phyloP scores from a whole-genome alignment of 2,888 invertebrate genomes.

The Drosophila paranaensis region DNA sequence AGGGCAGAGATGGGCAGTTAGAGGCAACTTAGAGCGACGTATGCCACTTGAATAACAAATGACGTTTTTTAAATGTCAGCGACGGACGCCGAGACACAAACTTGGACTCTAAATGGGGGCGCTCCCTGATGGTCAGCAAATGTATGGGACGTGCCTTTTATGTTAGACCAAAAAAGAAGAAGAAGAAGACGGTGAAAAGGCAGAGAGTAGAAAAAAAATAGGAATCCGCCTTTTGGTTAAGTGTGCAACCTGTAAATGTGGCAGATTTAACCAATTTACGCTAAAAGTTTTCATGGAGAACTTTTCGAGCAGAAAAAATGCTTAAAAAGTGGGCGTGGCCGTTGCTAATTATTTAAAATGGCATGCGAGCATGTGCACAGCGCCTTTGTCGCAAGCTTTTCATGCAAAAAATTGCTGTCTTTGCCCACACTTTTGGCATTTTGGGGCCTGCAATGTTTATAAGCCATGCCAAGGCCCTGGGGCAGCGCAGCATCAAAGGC shows the following conservation, averaged over 20 bases:
- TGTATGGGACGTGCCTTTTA: conserved; percentile 69
- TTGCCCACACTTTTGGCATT: conserved; percentile 29
- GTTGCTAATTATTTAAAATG: conserved; percentile 52
- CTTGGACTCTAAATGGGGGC: conserved; percentile 24
- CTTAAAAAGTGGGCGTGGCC: background rate
- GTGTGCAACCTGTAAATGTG: conserved; percentile 67
- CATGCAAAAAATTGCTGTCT: background rate
- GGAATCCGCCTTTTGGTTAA: conserved; percentile 56
- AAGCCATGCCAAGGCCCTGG: conserved; percentile 38
- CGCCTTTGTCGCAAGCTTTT: conserved; percentile 21
- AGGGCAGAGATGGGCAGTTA: conserved; percentile 64
- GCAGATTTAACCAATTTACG: conserved; percentile 74
- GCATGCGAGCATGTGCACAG: conserved; percentile 21
- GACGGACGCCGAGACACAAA: conserved; percentile 30
- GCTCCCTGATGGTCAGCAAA: conserved; percentile 72
- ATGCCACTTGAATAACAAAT: conserved; percentile 82
- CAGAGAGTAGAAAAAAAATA: background rate
- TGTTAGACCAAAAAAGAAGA: conserved; percentile 47
- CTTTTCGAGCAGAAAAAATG: background rate
- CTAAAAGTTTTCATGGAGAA: conserved; percentile 7
- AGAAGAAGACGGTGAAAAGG: conserved; percentile 8
- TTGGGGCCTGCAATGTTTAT: conserved; percentile 55
- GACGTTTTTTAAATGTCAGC: conserved; percentile 80
- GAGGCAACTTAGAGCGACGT: conserved; percentile 80
- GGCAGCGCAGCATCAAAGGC: conserved; percentile 51